A percentile compares a stretch with the other conserved stretches of the same genome.
phyloP scores from a whole-genome alignment of 1,140 invertebrate species.

The Capitella teleta region DNA sequence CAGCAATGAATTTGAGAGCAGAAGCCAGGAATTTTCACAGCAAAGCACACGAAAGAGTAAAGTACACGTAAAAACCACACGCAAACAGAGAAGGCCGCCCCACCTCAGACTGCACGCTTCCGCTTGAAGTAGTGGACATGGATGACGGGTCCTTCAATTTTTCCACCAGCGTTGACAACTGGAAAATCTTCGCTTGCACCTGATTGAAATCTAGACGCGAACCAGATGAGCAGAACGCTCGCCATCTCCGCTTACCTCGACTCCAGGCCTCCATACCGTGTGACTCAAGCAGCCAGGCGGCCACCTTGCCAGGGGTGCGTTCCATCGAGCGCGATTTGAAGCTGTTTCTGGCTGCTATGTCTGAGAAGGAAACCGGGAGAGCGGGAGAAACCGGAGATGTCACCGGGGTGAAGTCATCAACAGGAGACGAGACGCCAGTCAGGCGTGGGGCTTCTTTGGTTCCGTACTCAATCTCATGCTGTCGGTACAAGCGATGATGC shows the following conservation, averaged over 20 bases:
- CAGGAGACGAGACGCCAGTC: slow-evolving; percentile 32
- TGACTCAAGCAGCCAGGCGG: slow-evolving; percentile 41
- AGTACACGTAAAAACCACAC: too few species aligned
- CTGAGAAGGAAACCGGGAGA: too few species aligned
- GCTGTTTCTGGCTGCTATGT: too few species aligned
- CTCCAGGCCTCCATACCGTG: slow-evolving; percentile 40
- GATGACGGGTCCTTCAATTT: slow-evolving; percentile 28
- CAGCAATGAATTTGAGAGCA: too few species aligned
- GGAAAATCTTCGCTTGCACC: slow-evolving; percentile 54
- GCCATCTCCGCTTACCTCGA: slow-evolving; percentile 30
- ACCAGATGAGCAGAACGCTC: too few species aligned
- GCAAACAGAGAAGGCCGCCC: background rate
- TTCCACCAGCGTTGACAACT: slow-evolving; percentile 51
- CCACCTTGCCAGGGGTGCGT: slow-evolving; percentile 22
- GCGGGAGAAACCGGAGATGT: slow-evolving; percentile 12
- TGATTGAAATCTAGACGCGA: slow-evolving; percentile 50
- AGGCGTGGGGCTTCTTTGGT: slow-evolving; percentile 34
- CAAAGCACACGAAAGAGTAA: too few species aligned
- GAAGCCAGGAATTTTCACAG: too few species aligned
- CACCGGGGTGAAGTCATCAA: slow-evolving; percentile 23
- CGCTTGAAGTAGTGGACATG: background rate
- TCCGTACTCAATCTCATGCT: slow-evolving; percentile 53
- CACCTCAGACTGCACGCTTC: background rate
- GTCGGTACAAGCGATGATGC: slow-evolving; percentile 64
- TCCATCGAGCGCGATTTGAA: slow-evolving; percentile 4